Evolutionary conservation across 2,797 vertebrate species (phyloP), one percentile per base, ranked within the genome.

Genomic region (Tokudaia muenninki): DNA sequence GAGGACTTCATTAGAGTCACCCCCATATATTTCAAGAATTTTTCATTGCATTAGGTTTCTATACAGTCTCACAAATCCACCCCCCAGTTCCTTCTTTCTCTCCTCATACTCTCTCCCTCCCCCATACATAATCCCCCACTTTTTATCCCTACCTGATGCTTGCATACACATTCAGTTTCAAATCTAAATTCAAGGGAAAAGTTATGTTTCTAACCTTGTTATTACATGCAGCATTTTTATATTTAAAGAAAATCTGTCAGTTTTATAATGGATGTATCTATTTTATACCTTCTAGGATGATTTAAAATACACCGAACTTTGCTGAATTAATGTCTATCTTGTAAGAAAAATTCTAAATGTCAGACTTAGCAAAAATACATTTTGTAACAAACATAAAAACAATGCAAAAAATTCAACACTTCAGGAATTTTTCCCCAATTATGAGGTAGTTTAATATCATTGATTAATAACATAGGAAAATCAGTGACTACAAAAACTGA

Each of bases 311-410:
- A 94, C 87, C 91, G 24, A 44, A 59, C 75, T 34, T 91, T 92
- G 17, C 61, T 92, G 21, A 94, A 31, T 70, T 65, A 96, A 70
- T 93, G 47, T 90, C 57, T 95, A 75, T 83, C 44, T 77, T 44
- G 50, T 65, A 91, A 83, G 61, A 94, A 87, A 95, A 77, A 91
- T 4, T 41, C 37, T 63, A 91, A 94, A 90, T 83, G 17, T 12
- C 22, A 94, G 81, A 70, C 47, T 84, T 80, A 79, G 41, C 63
- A 94, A 97, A 90, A 81, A 61, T 0, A 34, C 14, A n/a, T 8
- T 77, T 94, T 95, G 16, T 94, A 63, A 95, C 79, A 81, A 92
- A 94, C 88, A 44, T 77, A 61, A 96, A 96, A 94, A 29, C 26
- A 70, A 41, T 94, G 81, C 94, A 93, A 94, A 94, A 94, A 93